Base-by-base conservation (phyloP, 2,113 vertebrate species). In the Spea multiplicata region DNA sequence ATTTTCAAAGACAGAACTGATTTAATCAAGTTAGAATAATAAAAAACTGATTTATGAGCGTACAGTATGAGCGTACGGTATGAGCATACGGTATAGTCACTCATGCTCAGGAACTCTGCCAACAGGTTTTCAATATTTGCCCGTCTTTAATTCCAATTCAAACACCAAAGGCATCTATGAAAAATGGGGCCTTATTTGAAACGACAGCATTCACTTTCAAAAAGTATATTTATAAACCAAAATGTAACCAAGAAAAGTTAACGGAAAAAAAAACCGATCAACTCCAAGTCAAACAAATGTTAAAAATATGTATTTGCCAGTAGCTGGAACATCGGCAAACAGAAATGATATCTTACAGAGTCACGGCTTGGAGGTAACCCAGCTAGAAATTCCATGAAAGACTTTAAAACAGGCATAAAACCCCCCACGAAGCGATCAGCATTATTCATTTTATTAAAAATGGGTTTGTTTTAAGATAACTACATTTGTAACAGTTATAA, bases 221-320 rank as follows among this genome's bases (percentile, higher is more conserved):
- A n/a, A 30, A 53, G 50, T 76, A 8, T 8, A 76, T 69, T 68
- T 76, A 68, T 59, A 48, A 49, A 64, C 13, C 44, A 59, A 59
- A 49, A 57, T 44, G 4, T 57, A 5, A 55, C 30, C 17, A 55
- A 52, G 12, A 16, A 46, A 12, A 8, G 45, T 76, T 47, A n/a
- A 44, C 49, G 65, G 65, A 57, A 68, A 68, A 57, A 68, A 68
- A 76, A 44, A 13, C 74, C 10, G 46, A 46, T 8, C 57, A 47
- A 14, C 2, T 61, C 30, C 17, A 52, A 53, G 48, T 67, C 47
- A 77, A 77, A 62, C 75, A 77, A 5, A 53, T n/a, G 59, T 77
- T 30, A 30, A 77, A 77, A 70, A 61, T 49, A 49, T 70, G 66
- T 50, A 46, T 75, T 75, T 67, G 64, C 13, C 16, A 16, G 30